These are phyloP conservation scores for Nothobranchius kuhntae DNA, from an alignment of 2,113 vertebrate species.

Conservation along the genomic window DNA sequence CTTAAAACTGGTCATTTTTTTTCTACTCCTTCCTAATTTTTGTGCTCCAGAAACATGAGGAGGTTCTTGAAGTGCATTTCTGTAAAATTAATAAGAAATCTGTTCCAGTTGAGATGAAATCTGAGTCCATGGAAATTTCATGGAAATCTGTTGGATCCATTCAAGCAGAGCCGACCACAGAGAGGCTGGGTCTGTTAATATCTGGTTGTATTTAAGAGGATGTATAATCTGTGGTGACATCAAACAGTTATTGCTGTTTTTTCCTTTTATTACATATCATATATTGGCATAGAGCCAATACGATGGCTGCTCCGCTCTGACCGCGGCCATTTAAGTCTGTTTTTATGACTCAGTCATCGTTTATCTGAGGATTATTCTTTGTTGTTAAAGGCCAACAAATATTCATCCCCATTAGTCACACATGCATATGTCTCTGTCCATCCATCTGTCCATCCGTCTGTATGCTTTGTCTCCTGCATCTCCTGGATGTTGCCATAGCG, in stretches of 20 bases:
- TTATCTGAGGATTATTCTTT: constrained; percentile 31
- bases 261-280: constrained; percentile 47
- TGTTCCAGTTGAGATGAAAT: constrained; percentile 13
- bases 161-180: neutral
- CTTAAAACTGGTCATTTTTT: neutral
- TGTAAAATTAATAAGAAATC: constrained; percentile 25
- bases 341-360: constrained; percentile 37
- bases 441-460: too few relatives aligned
- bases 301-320: constrained; percentile 49
- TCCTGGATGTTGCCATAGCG: too few relatives aligned
- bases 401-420: neutral
- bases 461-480: too few relatives aligned
- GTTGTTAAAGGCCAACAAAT: constrained; percentile 25
- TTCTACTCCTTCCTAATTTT: too few relatives aligned
- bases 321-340: constrained; percentile 42
- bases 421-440: too few relatives aligned
- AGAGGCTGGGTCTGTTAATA: constrained; percentile 14
- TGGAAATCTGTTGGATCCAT: constrained; percentile 3
- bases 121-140: constrained; percentile 20
- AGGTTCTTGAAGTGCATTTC: constrained; percentile 16
- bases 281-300: constrained; percentile 54
- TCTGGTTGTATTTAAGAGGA: constrained; percentile 36
- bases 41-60: neutral
- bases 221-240: constrained; percentile 31
- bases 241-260: constrained; percentile 31